These are phyloP conservation scores for Calyptommatus sinebrachiatus DNA, from an alignment of 2,113 vertebrate species.

Conservation along the genomic window DNA sequence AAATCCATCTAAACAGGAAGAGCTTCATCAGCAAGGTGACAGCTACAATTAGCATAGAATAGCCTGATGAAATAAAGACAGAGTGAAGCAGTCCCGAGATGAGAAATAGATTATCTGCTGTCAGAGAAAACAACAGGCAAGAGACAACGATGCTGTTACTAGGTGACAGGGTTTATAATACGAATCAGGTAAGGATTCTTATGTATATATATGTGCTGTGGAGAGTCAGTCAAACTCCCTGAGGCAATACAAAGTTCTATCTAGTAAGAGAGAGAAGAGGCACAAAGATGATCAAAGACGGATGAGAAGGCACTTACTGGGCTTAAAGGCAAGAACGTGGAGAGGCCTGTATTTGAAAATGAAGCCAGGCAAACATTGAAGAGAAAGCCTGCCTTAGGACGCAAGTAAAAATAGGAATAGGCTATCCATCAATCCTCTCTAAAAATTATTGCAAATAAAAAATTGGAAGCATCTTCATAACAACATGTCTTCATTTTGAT, in stretches of 20 bases:
- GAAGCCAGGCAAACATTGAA: constrained; percentile 14
- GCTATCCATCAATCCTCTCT: not conserved
- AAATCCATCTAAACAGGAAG: constrained; percentile 56
- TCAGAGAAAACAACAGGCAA: constrained; percentile 63
- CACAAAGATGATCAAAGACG: not conserved
- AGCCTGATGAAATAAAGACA: constrained; percentile 52
- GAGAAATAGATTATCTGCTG: constrained; percentile 68
- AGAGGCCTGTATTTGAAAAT: constrained; percentile 27
- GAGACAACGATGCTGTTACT: constrained; percentile 51
- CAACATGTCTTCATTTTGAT: not conserved
- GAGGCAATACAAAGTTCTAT: constrained; percentile 39
- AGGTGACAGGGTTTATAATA: constrained; percentile 29
- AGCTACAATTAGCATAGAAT: constrained; percentile 62
- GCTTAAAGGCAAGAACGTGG: not conserved
- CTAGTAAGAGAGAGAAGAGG: constrained; percentile 37
- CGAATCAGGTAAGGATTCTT: constrained; percentile 22
- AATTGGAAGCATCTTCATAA: constrained; percentile 7
- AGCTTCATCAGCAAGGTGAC: constrained; percentile 57
- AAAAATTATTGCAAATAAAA: constrained; percentile 25
- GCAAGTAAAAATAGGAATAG: not conserved
- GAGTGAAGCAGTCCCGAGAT: constrained; percentile 38
- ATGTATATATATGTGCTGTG: constrained; percentile 37
- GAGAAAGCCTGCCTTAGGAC: constrained; percentile 1
- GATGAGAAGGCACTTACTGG: constrained; percentile 14
- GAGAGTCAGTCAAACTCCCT: constrained; percentile 24